Base-by-base conservation (phyloP, 2,113 vertebrate genomes). In the Tragelaphus buxtoni region DNA sequence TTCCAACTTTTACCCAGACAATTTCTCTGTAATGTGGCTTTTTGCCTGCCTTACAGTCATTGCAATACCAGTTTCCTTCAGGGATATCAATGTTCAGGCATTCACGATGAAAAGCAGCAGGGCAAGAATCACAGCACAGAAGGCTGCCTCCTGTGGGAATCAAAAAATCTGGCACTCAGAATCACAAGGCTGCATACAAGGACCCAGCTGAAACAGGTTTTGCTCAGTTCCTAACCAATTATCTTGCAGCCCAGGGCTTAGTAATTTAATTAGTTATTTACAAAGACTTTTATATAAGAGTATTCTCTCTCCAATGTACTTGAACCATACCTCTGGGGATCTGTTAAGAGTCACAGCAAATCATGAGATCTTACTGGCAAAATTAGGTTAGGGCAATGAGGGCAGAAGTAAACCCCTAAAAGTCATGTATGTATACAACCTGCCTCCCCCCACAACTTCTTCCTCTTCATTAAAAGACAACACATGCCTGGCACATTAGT, bases 1-100 rank as follows among this genome's bases (percentile, higher is more conserved):
- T 99, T 8, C 99, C 99, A 28, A 99, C 99, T 98, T 99, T 99
- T 89, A 99, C 99, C 99, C 99, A 99, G 65, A 99, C 99, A 94
- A 99, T 99, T 98, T 99, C 99, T 97, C 99, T 99, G 98, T 99
- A 99, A 97, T 99, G 99, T 22, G 99, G 99, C 84, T 99, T 99
- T 98, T 99, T 99, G 97, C 99, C 99, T 22, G 99, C 99, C 95
- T 99, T 99, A 98, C 99, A 99, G 97, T 99, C 99, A 72, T 99
- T 99, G 98, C 99, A 99, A 98, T 99, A 99, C 99, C 99, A 99
- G 98, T 99, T 99, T 97, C 99, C 99, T 98, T 99, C 99, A 9
- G 99, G 99, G 99, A 99, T 99, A 94, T 99, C 99, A 47, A 99
- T 99, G 97, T 99, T 99, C 97, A 99, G 99, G 99, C 99, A 99